Evolutionary conservation across 23 tunicate species (phyloP), one percentile per base, ranked within the genome.

Genomic region (Oikopleura dioica): DNA sequence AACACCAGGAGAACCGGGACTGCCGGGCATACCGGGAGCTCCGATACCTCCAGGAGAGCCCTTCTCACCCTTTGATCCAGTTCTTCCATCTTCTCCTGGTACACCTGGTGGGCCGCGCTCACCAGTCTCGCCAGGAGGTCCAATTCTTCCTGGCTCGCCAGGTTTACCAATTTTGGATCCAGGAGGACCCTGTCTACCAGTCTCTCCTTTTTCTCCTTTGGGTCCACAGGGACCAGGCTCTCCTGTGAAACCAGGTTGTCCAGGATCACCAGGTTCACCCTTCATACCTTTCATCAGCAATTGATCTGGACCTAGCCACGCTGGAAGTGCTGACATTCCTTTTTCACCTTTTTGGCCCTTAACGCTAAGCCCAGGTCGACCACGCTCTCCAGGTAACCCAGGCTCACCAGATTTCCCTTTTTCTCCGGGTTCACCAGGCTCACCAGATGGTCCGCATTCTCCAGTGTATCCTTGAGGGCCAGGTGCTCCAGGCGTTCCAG

Each of bases 1-100:
- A 21, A 51, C 35, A 26, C 84, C 80, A 9, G 84, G 84, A 35
- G 36, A n/a, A 55, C 76, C 76, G 26, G 84, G 84, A 24, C 76
- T 35, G 16, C 76, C 79, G 0, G 84, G 84, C 35, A 38, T 1
- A 2, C 50, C 76, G 78, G 84, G 84, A 33, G 59, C 76, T 0
- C 84, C 84, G 0, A 80, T 83, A 51, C 51, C 36, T 26, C 38
- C 50, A 1, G 33, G 79, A 4, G 80, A 76, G 23, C 77, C 80
- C 33, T 63, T 63, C 33, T 63, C 33, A 16, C 72, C 72, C 33
- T 63, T 63, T 63, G 72, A 4, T 63, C 72, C 72, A 2, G 72
- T 23, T 63, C 26, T 4, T 2, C 72, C 72, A 63, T 63, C 26
- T 12, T 16, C 31, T 26, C 72, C 72, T 2, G 72, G 72, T 12